A percentile compares a stretch with the other conserved stretches of the same genome.
phyloP scores from a whole-genome alignment of 1,140 invertebrate species.

The Bicyclus anynana region DNA sequence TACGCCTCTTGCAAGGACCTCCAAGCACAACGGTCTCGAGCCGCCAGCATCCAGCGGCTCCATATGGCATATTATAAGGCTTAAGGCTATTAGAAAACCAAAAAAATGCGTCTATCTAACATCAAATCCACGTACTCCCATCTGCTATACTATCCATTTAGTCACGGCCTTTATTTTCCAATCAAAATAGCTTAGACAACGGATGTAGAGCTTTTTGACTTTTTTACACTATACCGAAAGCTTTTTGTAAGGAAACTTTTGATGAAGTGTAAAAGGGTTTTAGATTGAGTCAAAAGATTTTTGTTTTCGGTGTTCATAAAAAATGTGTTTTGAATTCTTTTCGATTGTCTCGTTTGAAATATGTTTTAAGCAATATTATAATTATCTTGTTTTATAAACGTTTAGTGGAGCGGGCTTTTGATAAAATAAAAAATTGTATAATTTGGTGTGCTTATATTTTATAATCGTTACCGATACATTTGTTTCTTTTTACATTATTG shows the following conservation, averaged over 20 bases:
- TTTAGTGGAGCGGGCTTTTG: not conserved
- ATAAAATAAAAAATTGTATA: too few relatives aligned
- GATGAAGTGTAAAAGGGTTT: constrained; percentile 67
- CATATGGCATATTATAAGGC: too few relatives aligned
- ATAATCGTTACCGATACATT: too few relatives aligned
- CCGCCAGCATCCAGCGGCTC: too few relatives aligned
- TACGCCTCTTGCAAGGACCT: too few relatives aligned
- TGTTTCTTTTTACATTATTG: too few relatives aligned
- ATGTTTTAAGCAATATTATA: not conserved
- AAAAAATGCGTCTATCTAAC: not conserved
- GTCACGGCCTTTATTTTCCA: constrained; percentile 68
- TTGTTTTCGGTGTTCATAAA: constrained; percentile 12
- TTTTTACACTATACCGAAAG: constrained; percentile 30
- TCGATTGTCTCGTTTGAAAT: not conserved
- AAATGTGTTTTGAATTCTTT: not conserved
- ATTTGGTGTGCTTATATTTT: too few relatives aligned
- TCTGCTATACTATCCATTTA: constrained; percentile 40
- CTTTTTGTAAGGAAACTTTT: constrained; percentile 53
- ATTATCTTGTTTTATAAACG: not conserved
- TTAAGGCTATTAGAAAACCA: not conserved
- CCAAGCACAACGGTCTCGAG: too few relatives aligned
- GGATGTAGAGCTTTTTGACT: constrained; percentile 49
- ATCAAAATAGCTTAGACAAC: constrained; percentile 67
- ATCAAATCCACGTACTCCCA: constrained; percentile 21
- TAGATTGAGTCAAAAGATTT: constrained; percentile 56